Percentiles rank a stretch among this genome's conserved stretches.
These are phyloP conservation scores for Xenopus borealis DNA, from an alignment of 2,113 vertebrate species.

Conservation along the genomic window DNA sequence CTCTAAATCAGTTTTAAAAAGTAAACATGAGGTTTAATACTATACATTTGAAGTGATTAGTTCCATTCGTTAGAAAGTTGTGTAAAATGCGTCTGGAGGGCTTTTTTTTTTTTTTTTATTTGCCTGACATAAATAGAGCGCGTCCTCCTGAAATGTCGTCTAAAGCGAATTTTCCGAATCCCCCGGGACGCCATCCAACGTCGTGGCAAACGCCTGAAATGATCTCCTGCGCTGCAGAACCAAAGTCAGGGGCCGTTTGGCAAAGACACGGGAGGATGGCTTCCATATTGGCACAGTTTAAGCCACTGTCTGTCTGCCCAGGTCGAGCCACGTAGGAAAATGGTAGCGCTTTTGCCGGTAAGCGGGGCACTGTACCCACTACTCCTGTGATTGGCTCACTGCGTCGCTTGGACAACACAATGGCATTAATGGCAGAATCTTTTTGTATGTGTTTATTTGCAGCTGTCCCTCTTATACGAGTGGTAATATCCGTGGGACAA, in stretches of 20 bases:
- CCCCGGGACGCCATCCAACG: constrained; percentile 1
- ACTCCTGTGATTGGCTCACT: not conserved
- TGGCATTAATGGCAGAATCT: constrained; percentile 5
- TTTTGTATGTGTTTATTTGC: constrained; percentile 1
- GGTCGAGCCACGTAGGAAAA: not conserved
- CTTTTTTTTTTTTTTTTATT: constrained; percentile 54
- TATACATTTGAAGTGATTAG: constrained; percentile 80
- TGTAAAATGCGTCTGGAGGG: constrained; percentile 81
- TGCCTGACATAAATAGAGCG: constrained; percentile 76
- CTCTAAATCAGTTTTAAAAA: constrained; percentile 80
- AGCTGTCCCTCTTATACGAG: constrained; percentile 37
- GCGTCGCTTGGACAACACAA: not conserved
- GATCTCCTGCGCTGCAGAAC: constrained; percentile 32
- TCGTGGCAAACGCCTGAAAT: constrained; percentile 11
- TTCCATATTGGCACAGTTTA: constrained; percentile 27
- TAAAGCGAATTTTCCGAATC: constrained; percentile 53
- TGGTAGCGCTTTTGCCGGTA: constrained; percentile 2
- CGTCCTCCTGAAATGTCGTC: constrained; percentile 80
- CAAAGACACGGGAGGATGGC: not conserved
- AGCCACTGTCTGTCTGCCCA: not conserved
- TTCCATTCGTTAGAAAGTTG: constrained; percentile 80
- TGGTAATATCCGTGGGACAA: constrained; percentile 47
- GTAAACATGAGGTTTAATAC: constrained; percentile 84
- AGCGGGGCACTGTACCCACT: not conserved
- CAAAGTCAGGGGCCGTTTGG: constrained; percentile 5